phyloP scores from a whole-genome alignment of 2,797 vertebrate species.

The Vipera latastei region DNA sequence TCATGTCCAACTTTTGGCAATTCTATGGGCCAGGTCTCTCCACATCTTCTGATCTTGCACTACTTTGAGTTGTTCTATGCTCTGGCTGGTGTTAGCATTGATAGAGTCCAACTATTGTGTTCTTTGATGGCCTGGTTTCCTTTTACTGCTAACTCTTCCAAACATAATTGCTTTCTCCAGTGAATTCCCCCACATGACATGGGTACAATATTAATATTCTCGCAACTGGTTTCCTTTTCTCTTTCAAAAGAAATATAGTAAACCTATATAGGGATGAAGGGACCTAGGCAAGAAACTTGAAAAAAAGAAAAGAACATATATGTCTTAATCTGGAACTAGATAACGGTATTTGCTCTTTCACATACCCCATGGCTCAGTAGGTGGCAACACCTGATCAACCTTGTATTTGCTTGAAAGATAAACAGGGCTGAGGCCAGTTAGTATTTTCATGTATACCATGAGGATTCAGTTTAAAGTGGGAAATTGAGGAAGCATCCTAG shows the following conservation, averaged over 20 bases:
- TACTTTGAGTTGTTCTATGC: too few species aligned
- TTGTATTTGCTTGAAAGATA: neutral
- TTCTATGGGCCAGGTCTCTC: neutral
- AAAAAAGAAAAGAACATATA: neutral
- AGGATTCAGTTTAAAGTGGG: neutral
- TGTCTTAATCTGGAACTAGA: neutral
- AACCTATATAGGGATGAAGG: neutral
- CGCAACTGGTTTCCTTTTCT: neutral
- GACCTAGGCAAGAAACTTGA: neutral
- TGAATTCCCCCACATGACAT: neutral
- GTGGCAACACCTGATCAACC: neutral
- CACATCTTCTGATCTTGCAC: too few species aligned
- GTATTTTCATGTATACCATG: neutral
- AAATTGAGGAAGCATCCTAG: neutral
- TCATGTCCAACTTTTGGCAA: neutral
- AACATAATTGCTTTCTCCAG: neutral
- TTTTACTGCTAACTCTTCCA: neutral
- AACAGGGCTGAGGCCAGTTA: neutral
- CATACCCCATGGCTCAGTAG: neutral
- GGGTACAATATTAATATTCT: neutral
- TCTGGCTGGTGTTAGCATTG: too few species aligned
- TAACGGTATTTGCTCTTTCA: neutral
- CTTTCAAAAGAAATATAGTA: neutral
- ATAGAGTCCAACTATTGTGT: neutral
- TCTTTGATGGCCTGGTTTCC: neutral